phyloP scores from a whole-genome alignment of 2,888 invertebrate species.

The Sphaerophoria rueppellii region DNA sequence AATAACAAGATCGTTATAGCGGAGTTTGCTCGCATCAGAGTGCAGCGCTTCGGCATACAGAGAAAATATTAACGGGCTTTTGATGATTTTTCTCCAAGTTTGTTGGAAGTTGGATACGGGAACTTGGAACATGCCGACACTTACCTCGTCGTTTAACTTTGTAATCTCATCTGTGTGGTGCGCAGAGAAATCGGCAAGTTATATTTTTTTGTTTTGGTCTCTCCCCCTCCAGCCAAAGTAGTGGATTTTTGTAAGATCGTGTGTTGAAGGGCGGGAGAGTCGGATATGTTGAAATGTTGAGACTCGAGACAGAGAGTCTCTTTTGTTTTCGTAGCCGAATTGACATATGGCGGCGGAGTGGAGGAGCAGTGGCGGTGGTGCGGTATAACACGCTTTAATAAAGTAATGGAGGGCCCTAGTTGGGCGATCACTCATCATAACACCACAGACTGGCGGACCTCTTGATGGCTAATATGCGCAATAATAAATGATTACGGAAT shows the following conservation, averaged over 20 bases:
- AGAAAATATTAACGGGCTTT: slow-evolving; percentile 29
- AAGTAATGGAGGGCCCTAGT: slow-evolving; percentile 73
- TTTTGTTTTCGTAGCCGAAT: slow-evolving; percentile 62
- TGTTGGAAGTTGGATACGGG: neutral
- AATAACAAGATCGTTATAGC: slow-evolving; percentile 73
- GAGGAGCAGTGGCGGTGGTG: slow-evolving; percentile 45
- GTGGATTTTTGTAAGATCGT: neutral
- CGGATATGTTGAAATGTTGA: neutral
- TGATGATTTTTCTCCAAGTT: slow-evolving; percentile 70
- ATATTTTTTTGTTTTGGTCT: slow-evolving; percentile 1
- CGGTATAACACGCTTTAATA: slow-evolving; percentile 72
- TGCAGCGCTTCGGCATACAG: neutral
- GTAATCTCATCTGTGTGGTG: slow-evolving; percentile 67
- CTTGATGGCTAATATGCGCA: slow-evolving; percentile 73
- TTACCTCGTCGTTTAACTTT: slow-evolving; percentile 73
- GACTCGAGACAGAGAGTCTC: slow-evolving; percentile 47
- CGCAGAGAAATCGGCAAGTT: slow-evolving; percentile 54
- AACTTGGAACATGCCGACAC: slow-evolving; percentile 70
- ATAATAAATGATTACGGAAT: slow-evolving; percentile 73
- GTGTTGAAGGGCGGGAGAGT: slow-evolving; percentile 12
- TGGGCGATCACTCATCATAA: slow-evolving; percentile 74
- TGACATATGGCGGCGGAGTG: no score
- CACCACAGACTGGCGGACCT: slow-evolving; percentile 70
- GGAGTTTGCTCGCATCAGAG: slow-evolving; percentile 32
- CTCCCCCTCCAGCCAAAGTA: slow-evolving; percentile 39